Percentiles rank a stretch among this genome's conserved stretches.
These are phyloP conservation scores for Catharus ustulatus DNA, from an alignment of 2,797 vertebrate genomes.

Conservation along the genomic window DNA sequence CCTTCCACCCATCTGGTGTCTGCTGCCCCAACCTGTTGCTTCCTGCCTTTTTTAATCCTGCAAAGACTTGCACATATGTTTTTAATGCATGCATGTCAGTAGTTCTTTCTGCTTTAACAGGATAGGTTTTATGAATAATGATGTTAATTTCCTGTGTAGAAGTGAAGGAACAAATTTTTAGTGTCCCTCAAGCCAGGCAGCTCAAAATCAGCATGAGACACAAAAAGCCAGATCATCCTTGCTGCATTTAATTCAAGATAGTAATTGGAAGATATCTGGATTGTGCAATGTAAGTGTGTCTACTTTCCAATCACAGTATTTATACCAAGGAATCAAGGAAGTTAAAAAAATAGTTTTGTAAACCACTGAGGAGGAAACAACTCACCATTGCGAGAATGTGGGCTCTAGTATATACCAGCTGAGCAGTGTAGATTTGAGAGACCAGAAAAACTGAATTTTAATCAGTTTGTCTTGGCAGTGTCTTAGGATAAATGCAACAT, in stretches of 20 bases:
- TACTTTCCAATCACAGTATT: background rate
- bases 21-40: conserved; percentile 37
- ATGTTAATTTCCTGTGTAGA: background rate
- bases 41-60: conserved; percentile 41
- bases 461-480: background rate
- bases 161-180: background rate
- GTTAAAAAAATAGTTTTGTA: background rate
- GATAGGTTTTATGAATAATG: background rate
- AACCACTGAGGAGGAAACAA: background rate
- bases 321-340: background rate
- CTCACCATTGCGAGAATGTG: background rate
- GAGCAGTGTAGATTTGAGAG: background rate
- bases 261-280: background rate
- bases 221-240: background rate
- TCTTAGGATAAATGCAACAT: background rate
- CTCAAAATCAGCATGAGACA: background rate
- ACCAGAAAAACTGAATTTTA: background rate
- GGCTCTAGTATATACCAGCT: background rate
- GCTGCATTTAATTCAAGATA: background rate
- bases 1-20: background rate
- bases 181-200: background rate
- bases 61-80: background rate
- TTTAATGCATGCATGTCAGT: background rate
- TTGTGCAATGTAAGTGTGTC: background rate
- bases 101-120: conserved; percentile 6